A percentile compares a stretch with the other conserved stretches of the same genome.
Evolutionary conservation across 2,888 invertebrate genomes (phyloP).

Genomic region (Euplexia lucipara): DNA sequence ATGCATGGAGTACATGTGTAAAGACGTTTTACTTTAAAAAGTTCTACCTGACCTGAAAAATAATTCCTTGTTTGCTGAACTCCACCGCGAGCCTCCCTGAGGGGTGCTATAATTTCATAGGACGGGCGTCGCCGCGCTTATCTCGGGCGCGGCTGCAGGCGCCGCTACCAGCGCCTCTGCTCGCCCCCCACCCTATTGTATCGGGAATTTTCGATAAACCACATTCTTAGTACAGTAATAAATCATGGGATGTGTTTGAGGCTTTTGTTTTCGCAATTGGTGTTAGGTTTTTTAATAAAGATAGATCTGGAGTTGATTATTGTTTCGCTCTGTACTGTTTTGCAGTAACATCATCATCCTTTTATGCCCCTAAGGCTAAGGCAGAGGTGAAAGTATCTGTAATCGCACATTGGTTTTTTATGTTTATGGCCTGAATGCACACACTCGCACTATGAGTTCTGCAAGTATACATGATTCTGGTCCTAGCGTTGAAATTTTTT

Average conservation of each 20-base stretch:
- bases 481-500: too few relatives aligned
- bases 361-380: too few relatives aligned
- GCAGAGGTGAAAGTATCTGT: too few relatives aligned
- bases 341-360: too few relatives aligned
- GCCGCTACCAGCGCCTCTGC: constrained; percentile 84
- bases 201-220: constrained; percentile 78
- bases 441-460: too few relatives aligned
- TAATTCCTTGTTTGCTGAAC: constrained; percentile 40
- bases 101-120: constrained; percentile 89
- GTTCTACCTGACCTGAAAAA: neutral
- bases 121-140: constrained; percentile 90
- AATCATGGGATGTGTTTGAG: constrained; percentile 58
- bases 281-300: constrained; percentile 32
- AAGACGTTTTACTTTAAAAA: too few relatives aligned
- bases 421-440: too few relatives aligned
- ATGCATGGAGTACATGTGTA: too few relatives aligned
- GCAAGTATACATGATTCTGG: too few relatives aligned
- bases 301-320: neutral
- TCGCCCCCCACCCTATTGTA: constrained; percentile 63
- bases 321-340: neutral
- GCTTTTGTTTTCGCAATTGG: constrained; percentile 51
- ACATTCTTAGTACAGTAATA: constrained; percentile 66
- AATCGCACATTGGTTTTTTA: too few relatives aligned
- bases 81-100: constrained; percentile 65
- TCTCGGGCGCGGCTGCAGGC: constrained; percentile 88